Base-by-base conservation (phyloP, 2,888 invertebrate genomes). In the Leptodirus hochenwartii region DNA sequence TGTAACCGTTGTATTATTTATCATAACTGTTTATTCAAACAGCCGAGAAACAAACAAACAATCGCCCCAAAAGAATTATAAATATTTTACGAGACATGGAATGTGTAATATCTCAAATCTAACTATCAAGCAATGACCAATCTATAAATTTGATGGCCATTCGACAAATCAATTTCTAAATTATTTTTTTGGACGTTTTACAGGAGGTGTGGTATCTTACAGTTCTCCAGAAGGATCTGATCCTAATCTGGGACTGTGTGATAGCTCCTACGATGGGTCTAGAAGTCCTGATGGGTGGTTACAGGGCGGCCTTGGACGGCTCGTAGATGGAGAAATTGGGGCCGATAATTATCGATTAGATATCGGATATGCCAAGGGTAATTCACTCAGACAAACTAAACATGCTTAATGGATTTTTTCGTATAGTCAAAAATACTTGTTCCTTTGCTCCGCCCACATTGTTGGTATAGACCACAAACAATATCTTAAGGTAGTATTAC, bases 201-300 rank as follows among this genome's bases (percentile, higher is more conserved):
- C 52, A 68, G 68, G 61, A 44, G 67, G 66, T 9, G 51, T 68
- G 20, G 47, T 62, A 31, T 62, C 62, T 38, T 69, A 69, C 51
- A 54, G 53, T 22, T 54, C 61, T 34, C 66, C 68, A 3, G 56
- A 58, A 41, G 62, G 68, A 41, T 54, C 62, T 31, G 51, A 59
- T 30, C 46, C 59, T 49, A 47, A 54, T 26, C 49, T 53, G 28
- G 61, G 61, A 36, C 41, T 64, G 51, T 54, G 55, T 46, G 79
- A 79, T 53, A 60, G 61, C 39, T 68, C 69, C 13, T 79, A 77
- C 54, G 79, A 79, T 47, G 75, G 75, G 2, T 46, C 47, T 30
- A 38, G 43, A 16, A 40, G 43, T 22, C n/a, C n/a, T n/a, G 47
- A 53, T 31, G 61, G 62, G 25, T 45, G 53, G 36, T 50, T 67